Evolutionary conservation across 37 sponge, comb jelly and placozoan species (phyloP).

Genomic region (Oscarella lobularis): DNA sequence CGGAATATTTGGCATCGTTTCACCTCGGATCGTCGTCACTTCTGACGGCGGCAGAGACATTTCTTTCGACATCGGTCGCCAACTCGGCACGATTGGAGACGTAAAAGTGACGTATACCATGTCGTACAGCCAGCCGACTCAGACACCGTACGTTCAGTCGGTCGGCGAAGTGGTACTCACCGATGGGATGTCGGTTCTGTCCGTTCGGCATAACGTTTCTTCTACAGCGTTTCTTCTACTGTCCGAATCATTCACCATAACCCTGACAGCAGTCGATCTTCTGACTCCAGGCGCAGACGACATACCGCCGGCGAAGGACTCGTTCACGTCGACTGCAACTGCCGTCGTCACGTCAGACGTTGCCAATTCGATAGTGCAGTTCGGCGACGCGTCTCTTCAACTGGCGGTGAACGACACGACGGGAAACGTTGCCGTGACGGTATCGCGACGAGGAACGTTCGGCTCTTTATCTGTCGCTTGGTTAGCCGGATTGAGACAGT

Average conservation of each 20-base stretch:
- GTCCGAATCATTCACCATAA: neutral
- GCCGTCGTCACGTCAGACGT: neutral
- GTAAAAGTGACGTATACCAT: neutral
- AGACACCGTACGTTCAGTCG: neutral
- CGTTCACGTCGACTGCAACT: neutral
- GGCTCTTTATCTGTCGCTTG: constrained; percentile 38
- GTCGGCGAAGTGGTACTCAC: neutral
- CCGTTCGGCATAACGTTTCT: neutral
- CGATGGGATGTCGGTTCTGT: neutral
- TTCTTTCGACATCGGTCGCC: neutral
- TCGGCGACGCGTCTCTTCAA: neutral
- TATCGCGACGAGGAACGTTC: constrained; percentile 30
- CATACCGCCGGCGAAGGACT: neutral
- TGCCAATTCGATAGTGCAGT: neutral
- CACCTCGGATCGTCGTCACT: no score
- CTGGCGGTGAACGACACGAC: neutral
- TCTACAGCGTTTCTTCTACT: neutral
- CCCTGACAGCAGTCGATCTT: neutral
- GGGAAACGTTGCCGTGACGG: constrained; percentile 31
- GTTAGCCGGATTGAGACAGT: constrained; percentile 15
- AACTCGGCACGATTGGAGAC: neutral
- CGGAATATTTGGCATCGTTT: neutral
- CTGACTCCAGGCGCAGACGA: neutral
- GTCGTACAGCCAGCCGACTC: neutral
- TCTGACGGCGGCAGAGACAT: neutral